Conservation (phyloP, 2,888 invertebrate species). For the Noctua pronuba region DNA sequence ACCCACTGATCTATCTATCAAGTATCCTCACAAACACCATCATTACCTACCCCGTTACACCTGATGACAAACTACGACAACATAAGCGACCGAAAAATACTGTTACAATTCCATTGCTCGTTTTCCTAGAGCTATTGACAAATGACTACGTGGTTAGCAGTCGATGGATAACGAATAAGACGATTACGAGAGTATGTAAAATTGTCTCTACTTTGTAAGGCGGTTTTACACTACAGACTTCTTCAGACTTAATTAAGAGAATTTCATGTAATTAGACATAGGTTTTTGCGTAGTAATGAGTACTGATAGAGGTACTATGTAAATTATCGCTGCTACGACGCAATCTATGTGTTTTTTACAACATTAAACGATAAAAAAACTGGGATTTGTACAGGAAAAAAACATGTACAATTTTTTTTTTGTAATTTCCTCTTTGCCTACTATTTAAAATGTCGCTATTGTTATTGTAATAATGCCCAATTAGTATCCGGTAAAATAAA, state of each 20-base stretch:
- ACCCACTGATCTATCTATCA: conserved; percentile 28
- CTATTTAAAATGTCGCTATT: not conserved
- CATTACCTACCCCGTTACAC: conserved; percentile 54
- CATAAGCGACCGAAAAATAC: not conserved
- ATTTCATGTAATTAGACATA: conserved; percentile 67
- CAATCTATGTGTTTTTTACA: conserved; percentile 41
- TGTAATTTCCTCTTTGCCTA: not conserved
- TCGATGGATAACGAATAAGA: conserved; percentile 8
- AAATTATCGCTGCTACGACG: conserved; percentile 41
- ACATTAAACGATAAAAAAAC: conserved; percentile 10
- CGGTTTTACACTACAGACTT: conserved; percentile 49
- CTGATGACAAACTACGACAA: conserved; percentile 33
- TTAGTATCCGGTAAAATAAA: not conserved
- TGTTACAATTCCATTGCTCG: conserved; percentile 13
- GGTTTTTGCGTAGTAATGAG: conserved; percentile 65
- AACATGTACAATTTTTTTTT: not conserved
- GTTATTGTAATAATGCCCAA: not conserved
- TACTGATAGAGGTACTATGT: conserved; percentile 54
- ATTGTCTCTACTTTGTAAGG: conserved; percentile 1
- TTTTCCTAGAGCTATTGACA: not conserved
- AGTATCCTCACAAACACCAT: conserved; percentile 23
- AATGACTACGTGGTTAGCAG: not conserved
- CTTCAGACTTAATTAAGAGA: conserved; percentile 63
- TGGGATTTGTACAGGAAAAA: conserved; percentile 13
- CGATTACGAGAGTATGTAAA: not conserved